These are phyloP conservation scores for Grallaria varia DNA, from an alignment of 2,113 vertebrate genomes.

Conservation along the genomic window DNA sequence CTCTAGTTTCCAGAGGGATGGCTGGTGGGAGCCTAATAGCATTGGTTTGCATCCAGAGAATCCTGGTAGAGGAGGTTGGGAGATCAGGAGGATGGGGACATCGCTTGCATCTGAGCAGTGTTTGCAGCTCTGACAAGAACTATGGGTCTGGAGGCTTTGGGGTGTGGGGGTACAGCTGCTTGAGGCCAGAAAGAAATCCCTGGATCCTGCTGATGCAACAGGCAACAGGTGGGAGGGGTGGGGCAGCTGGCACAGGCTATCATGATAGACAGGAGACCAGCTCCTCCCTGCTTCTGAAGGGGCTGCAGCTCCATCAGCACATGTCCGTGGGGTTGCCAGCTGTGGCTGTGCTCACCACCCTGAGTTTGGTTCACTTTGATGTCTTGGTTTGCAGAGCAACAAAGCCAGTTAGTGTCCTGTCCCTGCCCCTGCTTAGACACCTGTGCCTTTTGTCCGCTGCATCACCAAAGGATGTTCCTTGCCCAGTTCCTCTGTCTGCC, in stretches of 20 bases:
- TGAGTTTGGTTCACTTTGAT: neutral
- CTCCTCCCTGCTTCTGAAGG: neutral
- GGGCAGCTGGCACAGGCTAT: neutral
- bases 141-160: neutral
- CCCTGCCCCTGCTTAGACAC: neutral
- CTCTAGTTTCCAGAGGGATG: neutral
- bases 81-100: neutral
- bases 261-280: neutral
- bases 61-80: neutral
- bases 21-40: rapidly evolving
- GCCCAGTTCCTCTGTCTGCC: neutral
- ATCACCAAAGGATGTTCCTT: neutral
- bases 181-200: neutral
- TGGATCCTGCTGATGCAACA: neutral
- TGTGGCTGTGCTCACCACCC: neutral
- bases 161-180: neutral
- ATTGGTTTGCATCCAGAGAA: neutral
- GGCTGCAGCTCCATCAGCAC: neutral
- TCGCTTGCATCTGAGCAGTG: rapidly evolving
- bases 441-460: neutral
- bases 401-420: neutral
- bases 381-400: neutral
- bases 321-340: rapidly evolving
- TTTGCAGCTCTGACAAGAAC: neutral
- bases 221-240: neutral